Evolutionary conservation across 30 jellyfish, hydroid and myxozoan species (phyloP), one percentile per base, ranked within the genome.

Genomic region (Mastigias papua): DNA sequence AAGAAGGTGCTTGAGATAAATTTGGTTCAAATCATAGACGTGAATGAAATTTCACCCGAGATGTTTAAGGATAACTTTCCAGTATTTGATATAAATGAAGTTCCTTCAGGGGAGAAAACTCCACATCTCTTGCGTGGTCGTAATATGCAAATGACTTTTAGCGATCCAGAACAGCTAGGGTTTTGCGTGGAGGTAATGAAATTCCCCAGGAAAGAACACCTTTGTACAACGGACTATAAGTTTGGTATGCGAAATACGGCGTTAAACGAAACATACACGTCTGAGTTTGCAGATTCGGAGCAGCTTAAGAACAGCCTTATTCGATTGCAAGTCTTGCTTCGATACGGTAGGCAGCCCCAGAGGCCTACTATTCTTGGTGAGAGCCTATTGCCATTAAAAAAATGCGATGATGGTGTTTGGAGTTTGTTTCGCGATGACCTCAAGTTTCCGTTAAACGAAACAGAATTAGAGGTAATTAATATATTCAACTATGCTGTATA

Each of bases 361-460:
- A 87, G 71, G 31, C 97, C 97, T 27, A 81, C 83, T 19, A 91
- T 90, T 35, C 22, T 90, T 57, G 97, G 97, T 4, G 97, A 90
- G 68, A 79, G 82, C 0, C 46, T 70, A n/a, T 66, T 72, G 20
- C 82, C 97, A 23, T 31, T 82, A 42, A 84, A 78, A 35, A 46
- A 75, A 25, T 35, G 77, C 34, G 64, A 82, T 26, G 91, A n/a
- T n/a, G n/a, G 64, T 26, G 67, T 37, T 21, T 34, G 67, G 22
- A 58, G 28, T 11, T 85, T 90, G 61, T 82, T 48, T 29, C 70
- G 84, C 20, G 86, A 74, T 8, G 33, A 77, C 15, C 88, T 90
- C 42, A 69, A 63, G 22, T 74, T 67, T 16, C 97, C 97, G 21
- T 60, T 33, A 28, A 86, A 84, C 31, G 97, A 82, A 66, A 72